Base-by-base conservation (phyloP, 1,140 invertebrate genomes). In the Cyrtorhinus lividipennis region DNA sequence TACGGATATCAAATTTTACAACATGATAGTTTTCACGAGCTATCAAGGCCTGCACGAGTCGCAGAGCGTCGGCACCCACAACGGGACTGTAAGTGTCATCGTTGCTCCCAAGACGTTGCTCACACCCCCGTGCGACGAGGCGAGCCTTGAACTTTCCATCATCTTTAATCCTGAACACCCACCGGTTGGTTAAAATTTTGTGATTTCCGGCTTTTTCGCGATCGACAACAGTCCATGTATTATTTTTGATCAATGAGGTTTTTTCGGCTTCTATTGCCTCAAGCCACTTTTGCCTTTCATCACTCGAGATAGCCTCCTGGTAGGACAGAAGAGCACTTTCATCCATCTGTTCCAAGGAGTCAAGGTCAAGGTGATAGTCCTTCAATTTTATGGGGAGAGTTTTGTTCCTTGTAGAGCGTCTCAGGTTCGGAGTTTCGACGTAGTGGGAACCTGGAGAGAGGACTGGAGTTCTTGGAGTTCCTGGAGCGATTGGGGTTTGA, bases 1-100 rank as follows among this genome's bases (percentile, higher is more conserved):
- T 65, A 66, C 72, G 73, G 1, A 78, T 69, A 69, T 78, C 74
- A 61, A 78, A 72, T 59, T 77, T 73, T 26, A 62, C 24, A 13
- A 78, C 65, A n/a, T 71, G 23, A 27, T 71, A 66, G 44, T 72
- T 67, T 60, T 74, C 44, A 61, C 69, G 56, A 2, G 70, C 71
- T 56, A 72, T 67, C 61, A 76, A 68, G 58, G 68, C 66, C 13
- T 76, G 58, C 18, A 78, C 18, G 44, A 71, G 61, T 66, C 77
- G 66, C 48, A 79, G 67, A 26, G 74, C 69, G 25, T 71, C 71
- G 63, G 68, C 71, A 58, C 70, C 66, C 0, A 67, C 67, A 8
- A 77, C 73, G 24, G 72, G 69, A 24, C 72, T 56, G 62, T 66
- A 75, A 46, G 69, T 72, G 65, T 75, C 72, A 44, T 68, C 26